Percentiles rank a stretch among this genome's conserved stretches.
phyloP scores from a whole-genome alignment of 2,797 vertebrate species.

The Enteromius mattozi region DNA sequence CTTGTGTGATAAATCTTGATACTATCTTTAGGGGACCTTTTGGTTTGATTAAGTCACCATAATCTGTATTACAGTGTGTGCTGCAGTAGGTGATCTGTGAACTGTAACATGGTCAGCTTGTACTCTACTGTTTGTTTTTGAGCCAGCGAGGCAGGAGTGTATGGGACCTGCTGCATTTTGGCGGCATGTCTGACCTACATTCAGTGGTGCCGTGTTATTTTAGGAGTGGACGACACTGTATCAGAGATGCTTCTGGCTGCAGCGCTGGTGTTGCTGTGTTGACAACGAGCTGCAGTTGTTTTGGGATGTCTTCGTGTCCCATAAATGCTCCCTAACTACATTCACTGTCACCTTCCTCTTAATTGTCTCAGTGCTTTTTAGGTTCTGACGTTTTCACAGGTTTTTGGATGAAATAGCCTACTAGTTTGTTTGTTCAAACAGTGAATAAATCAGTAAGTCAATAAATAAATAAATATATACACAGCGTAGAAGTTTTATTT shows the following conservation, averaged over 20 bases:
- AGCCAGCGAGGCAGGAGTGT: conserved; percentile 36
- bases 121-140: conserved; percentile 60
- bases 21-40: neutral
- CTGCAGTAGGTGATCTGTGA: neutral
- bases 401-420: neutral
- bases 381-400: neutral
- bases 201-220: conserved; percentile 61
- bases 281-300: conserved; percentile 52
- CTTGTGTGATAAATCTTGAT: neutral
- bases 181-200: conserved; percentile 66
- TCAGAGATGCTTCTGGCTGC: conserved; percentile 48
- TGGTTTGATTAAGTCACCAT: conserved; percentile 6
- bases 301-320: conserved; percentile 34
- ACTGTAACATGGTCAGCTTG: conserved; percentile 14
- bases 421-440: neutral
- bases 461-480: no score
- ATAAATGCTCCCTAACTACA: conserved; percentile 14
- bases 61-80: conserved; percentile 5
- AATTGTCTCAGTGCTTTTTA: conserved; percentile 1
- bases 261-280: conserved; percentile 45
- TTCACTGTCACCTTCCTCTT: neutral
- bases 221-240: conserved; percentile 49
- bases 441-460: no score
- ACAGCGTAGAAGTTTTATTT: neutral
- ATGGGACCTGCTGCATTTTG: conserved; percentile 46